These are phyloP conservation scores for Arenaria interpres DNA, from an alignment of 2,113 vertebrate genomes.

Conservation along the genomic window DNA sequence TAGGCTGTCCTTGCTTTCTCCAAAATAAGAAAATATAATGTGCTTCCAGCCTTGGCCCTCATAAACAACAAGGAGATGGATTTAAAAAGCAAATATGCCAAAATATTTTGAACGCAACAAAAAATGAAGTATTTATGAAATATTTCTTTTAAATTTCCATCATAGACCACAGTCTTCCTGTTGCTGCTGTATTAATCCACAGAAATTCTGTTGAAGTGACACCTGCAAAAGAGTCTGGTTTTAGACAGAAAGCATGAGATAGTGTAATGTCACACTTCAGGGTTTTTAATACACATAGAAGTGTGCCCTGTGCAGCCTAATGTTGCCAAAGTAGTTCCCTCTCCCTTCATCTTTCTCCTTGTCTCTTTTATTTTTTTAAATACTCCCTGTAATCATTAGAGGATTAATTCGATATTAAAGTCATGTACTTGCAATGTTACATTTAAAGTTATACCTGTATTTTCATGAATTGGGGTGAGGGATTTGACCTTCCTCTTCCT, in stretches of 20 bases:
- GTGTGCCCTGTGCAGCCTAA: background rate
- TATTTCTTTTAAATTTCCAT: background rate
- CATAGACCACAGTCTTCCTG: background rate
- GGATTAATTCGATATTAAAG: background rate
- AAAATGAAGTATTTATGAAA: background rate
- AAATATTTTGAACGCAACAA: background rate
- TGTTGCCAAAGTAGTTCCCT: background rate
- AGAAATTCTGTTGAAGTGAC: background rate
- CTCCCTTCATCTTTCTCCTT: background rate
- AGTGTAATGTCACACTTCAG: background rate
- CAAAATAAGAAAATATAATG: background rate
- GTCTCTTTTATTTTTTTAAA: background rate
- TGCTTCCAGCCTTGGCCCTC: background rate
- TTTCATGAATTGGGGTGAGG: background rate
- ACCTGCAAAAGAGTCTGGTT: background rate
- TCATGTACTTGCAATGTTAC: background rate
- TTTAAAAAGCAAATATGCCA: background rate
- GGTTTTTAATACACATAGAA: background rate
- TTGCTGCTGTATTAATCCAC: background rate
- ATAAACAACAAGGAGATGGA: background rate
- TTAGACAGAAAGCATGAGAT: background rate
- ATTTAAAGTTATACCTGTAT: background rate
- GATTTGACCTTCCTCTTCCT: background rate
- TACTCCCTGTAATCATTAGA: background rate
- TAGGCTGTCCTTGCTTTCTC: background rate